A percentile compares a stretch with the other conserved stretches of the same genome.
These are phyloP conservation scores for Merops nubicus DNA, from an alignment of 2,113 vertebrate genomes.

Conservation along the genomic window DNA sequence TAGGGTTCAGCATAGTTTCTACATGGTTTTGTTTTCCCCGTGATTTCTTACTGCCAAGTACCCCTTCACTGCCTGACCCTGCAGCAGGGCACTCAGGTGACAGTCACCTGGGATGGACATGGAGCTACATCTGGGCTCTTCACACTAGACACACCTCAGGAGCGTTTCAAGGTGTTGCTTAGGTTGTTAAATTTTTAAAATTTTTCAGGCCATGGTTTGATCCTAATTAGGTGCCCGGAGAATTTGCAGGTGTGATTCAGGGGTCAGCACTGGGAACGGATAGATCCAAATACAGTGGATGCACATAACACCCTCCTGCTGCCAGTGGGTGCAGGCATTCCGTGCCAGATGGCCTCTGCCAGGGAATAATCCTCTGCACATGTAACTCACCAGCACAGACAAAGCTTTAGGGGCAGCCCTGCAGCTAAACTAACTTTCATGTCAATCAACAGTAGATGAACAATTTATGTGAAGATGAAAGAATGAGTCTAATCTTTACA, in stretches of 20 bases:
- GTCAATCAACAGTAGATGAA: background rate
- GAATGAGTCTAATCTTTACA: background rate
- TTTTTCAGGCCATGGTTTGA: background rate
- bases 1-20: background rate
- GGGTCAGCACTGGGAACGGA: accelerated
- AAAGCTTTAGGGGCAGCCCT: background rate
- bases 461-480: background rate
- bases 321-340: accelerated
- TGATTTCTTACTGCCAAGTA: background rate
- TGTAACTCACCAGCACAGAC: background rate
- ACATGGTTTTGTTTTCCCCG: background rate
- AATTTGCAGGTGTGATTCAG: background rate
- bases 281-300: accelerated
- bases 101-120: background rate
- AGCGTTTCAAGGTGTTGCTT: background rate
- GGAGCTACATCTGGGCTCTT: accelerated
- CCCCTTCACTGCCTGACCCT: background rate
- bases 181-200: background rate
- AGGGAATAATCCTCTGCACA: background rate
- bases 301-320: background rate
- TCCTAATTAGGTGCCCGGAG: background rate
- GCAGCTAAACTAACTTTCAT: background rate
- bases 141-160: background rate
- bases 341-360: background rate
- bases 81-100: accelerated